Evolutionary conservation across 2,113 vertebrate genomes (phyloP), one percentile per base, ranked within the genome.

Genomic region (Psittacara wagleri): DNA sequence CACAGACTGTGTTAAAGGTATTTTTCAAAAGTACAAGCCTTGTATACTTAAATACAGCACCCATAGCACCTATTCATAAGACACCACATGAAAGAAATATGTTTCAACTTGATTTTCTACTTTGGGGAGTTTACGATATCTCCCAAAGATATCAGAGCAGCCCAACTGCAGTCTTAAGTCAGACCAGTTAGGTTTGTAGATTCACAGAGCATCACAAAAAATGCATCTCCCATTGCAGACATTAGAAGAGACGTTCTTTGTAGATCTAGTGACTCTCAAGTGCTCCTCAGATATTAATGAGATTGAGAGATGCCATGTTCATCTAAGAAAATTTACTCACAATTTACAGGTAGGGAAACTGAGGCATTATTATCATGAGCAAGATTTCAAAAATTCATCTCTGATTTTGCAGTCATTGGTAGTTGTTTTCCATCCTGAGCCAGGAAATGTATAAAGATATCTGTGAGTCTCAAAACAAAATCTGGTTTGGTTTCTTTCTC

Each of bases 91-190:
- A 96, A 97, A 95, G 93, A 91, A 94, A 76, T 78, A 84, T 68
- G 77, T 97, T 97, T 91, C 83, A 87, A 92, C 84, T 91, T 97
- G 84, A 94, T 94, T 91, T 97, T 95, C 77, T 73, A 57, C 93
- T 91, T 49, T 64, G 41, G 57, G 33, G 77, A 87, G 81, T 76
- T 94, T 35, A 41, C 55, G 27, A 62, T 95, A 84, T 92, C 86
- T 95, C 33, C 39, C 24, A 22, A 88, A 94, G 83, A 86, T 88
- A 96, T 94, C 94, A 95, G 93, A 92, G 72, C 57, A 55, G 0
- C 57, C 44, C 74, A 86, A 31, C 49, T 92, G 33, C 74, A 87
- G 51, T 70, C 51, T 75, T 39, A 72, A 86, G 39, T 48, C 69
- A 94, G 86, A 64, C 7, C 6, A 94, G 43, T 18, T 57, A 86